Percentiles rank a stretch among this genome's conserved stretches.
These are phyloP conservation scores for Anguilla pacifica DNA, from an alignment of 2,797 vertebrate genomes.

Conservation along the genomic window DNA sequence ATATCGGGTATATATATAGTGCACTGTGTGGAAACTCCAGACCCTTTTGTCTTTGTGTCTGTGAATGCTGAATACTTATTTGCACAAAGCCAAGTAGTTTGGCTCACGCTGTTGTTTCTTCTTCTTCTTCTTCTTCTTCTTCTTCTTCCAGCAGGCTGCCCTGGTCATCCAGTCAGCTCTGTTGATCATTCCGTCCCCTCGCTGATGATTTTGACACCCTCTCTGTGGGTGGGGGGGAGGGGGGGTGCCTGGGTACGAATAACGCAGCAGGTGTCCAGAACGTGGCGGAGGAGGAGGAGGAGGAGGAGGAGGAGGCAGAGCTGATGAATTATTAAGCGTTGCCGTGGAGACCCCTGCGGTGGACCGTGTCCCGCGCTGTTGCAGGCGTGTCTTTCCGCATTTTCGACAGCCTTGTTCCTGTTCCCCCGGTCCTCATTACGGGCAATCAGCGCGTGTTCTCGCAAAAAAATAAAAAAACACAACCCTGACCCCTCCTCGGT, in stretches of 20 bases:
- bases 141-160: not conserved
- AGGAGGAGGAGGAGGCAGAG: not conserved
- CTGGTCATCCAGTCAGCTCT: not conserved
- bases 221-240: not conserved
- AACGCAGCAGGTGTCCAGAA: constrained; percentile 24
- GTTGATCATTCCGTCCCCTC: no score
- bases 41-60: not conserved
- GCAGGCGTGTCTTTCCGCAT: not conserved
- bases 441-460: constrained; percentile 16
- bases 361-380: not conserved
- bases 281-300: not conserved
- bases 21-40: not conserved
- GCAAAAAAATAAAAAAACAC: constrained; percentile 27
- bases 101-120: not conserved
- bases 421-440: constrained; percentile 20
- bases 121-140: no score
- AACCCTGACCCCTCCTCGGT: constrained; percentile 1
- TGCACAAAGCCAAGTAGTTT: not conserved
- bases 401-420: constrained; percentile 16
- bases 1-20: no score
- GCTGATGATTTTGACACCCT: not conserved
- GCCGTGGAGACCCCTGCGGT: constrained; percentile 4
- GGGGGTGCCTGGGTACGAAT: not conserved
- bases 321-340: constrained; percentile 40
- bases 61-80: not conserved